phyloP scores from a whole-genome alignment of 2,888 invertebrate genomes.

The Pammene fasciana region DNA sequence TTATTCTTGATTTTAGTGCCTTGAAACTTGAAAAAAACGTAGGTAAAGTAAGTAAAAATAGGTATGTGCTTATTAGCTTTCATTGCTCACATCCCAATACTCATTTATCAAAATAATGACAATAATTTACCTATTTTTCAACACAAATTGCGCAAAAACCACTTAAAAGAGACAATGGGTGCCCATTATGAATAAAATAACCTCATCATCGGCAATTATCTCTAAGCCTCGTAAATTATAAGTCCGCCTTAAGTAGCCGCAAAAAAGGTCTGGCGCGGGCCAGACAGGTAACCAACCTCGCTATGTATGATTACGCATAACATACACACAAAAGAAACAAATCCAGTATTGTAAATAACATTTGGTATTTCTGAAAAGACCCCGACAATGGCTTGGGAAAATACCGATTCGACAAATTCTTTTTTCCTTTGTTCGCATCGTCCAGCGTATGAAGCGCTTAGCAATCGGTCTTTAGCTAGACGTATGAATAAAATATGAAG shows the following conservation, averaged over 20 bases:
- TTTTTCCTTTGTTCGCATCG: conserved; percentile 56
- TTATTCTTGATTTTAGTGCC: too few relatives aligned
- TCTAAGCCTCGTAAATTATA: conserved; percentile 74
- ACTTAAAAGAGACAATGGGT: conserved; percentile 49
- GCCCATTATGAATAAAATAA: conserved; percentile 52
- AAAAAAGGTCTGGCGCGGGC: conserved; percentile 65
- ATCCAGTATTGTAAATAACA: conserved; percentile 68
- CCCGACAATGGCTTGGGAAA: conserved; percentile 73
- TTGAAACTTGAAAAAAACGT: too few relatives aligned
- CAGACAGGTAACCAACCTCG: conserved; percentile 57
- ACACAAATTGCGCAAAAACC: conserved; percentile 49
- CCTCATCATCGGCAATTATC: conserved; percentile 73
- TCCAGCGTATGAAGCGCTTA: conserved; percentile 61
- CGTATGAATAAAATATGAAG: conserved; percentile 45
- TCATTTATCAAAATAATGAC: conserved; percentile 19
- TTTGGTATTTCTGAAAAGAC: conserved; percentile 60
- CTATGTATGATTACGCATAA: conserved; percentile 53
- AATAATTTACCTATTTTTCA: conserved; percentile 5
- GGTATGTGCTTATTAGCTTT: neutral
- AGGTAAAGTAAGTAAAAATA: neutral
- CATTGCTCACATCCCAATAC: neutral
- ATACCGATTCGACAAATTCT: conserved; percentile 58
- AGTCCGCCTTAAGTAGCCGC: conserved; percentile 64
- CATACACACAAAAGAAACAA: conserved; percentile 51
- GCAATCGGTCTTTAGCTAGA: conserved; percentile 44